These are phyloP conservation scores for Erebia aethiops DNA, from an alignment of 2,888 invertebrate species.

Conservation along the genomic window DNA sequence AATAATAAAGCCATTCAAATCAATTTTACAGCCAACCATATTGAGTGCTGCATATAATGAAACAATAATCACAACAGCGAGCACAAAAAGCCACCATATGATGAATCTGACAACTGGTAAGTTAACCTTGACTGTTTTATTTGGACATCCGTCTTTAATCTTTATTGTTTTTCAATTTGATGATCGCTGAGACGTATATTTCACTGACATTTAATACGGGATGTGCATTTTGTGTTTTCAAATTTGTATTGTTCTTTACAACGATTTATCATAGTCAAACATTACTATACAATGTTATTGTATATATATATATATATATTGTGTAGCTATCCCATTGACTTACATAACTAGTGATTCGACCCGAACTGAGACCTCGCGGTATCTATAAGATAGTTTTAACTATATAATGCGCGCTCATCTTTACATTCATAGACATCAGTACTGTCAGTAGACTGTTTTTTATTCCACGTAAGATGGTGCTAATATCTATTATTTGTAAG, in stretches of 20 bases:
- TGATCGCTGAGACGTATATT: constrained; percentile 8
- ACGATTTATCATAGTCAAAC: constrained; percentile 1
- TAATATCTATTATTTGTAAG: too few species aligned
- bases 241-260: constrained; percentile 15
- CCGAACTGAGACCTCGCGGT: too few species aligned
- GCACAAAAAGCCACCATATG: constrained; percentile 23
- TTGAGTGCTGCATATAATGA: constrained; percentile 12
- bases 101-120: constrained; percentile 22
- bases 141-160: constrained; percentile 29
- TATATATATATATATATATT: too few species aligned
- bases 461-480: too few species aligned
- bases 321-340: neutral
- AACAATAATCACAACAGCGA: constrained; percentile 21
- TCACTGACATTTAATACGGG: constrained; percentile 18
- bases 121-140: constrained; percentile 26
- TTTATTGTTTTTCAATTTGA: constrained; percentile 29
- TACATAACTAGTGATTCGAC: too few species aligned
- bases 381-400: too few species aligned
- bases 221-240: constrained; percentile 3
- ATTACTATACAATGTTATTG: neutral
- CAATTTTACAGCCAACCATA: constrained; percentile 20
- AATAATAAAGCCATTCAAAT: constrained; percentile 7
- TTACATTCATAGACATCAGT: too few species aligned
- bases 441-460: too few species aligned
- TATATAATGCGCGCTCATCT: too few species aligned